A percentile compares a stretch with the other conserved stretches of the same genome.
Conservation (phyloP, 2,888 invertebrate genomes). For the Mechanitis mazaeus region DNA sequence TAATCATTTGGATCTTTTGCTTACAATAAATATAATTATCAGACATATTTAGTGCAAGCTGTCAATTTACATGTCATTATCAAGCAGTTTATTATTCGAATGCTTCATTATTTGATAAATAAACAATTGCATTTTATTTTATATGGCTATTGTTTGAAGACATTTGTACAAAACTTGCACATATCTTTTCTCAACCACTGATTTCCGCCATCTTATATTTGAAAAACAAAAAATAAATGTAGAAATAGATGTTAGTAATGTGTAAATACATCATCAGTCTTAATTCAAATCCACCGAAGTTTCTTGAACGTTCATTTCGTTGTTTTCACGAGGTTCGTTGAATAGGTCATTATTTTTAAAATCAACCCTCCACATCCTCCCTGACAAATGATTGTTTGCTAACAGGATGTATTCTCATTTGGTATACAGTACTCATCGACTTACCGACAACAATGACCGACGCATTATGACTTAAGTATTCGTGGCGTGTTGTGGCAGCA, state of each 20-base stretch:
- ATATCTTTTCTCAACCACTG: too few species aligned
- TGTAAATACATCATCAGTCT: background rate
- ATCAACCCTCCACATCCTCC: conserved; percentile 39
- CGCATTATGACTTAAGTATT: conserved; percentile 45
- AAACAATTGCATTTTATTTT: too few species aligned
- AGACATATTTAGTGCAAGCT: conserved; percentile 17
- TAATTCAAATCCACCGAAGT: background rate
- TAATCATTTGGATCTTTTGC: conserved; percentile 9
- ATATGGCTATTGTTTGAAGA: too few species aligned
- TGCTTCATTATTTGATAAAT: too few species aligned
- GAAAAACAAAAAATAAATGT: background rate
- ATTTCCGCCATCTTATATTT: too few species aligned
- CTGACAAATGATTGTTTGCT: conserved; percentile 52
- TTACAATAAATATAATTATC: conserved; percentile 19
- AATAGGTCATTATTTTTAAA: conserved; percentile 30
- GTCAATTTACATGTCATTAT: conserved; percentile 15
- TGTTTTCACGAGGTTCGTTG: conserved; percentile 18
- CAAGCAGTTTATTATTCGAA: too few species aligned
- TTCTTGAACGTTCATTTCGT: conserved; percentile 24
- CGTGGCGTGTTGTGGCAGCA: conserved; percentile 33
- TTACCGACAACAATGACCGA: conserved; percentile 50
- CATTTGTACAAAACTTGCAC: too few species aligned
- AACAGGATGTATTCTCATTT: conserved; percentile 45
- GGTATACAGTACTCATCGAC: conserved; percentile 43
- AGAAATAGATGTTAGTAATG: background rate